A percentile compares a stretch with the other conserved stretches of the same genome.
These are phyloP conservation scores for Scytalopus superciliaris DNA, from an alignment of 2,113 vertebrate species.

Conservation along the genomic window DNA sequence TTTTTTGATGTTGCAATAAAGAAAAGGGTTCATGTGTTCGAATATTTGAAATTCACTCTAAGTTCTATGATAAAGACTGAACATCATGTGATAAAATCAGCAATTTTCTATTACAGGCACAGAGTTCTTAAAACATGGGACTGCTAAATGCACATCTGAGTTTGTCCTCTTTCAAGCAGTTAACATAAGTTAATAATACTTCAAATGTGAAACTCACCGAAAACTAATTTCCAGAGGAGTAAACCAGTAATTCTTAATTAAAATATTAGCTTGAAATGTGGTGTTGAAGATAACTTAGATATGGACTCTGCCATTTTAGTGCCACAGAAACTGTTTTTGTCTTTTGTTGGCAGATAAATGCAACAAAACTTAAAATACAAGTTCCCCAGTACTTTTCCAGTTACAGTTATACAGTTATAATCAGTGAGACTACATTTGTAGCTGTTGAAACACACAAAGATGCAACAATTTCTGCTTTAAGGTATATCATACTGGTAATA, in stretches of 20 bases:
- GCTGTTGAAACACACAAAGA: not conserved
- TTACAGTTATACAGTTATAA: no score
- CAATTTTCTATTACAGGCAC: not conserved
- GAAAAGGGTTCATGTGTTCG: not conserved
- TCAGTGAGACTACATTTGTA: not conserved
- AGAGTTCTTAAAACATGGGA: not conserved
- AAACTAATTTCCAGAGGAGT: slow-evolving; percentile 14
- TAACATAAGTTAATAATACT: slow-evolving; percentile 23
- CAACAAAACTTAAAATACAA: not conserved
- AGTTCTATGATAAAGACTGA: not conserved
- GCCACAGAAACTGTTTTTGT: not conserved
- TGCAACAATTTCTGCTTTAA: not conserved
- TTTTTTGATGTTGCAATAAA: not conserved
- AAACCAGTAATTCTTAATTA: slow-evolving; percentile 19
- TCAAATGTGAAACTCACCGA: not conserved
- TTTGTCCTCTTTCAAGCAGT: slow-evolving; percentile 21
- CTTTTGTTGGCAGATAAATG: not conserved
- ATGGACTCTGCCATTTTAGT: slow-evolving; percentile 19
- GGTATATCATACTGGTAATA: not conserved
- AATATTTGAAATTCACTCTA: not conserved
- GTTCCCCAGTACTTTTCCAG: not conserved
- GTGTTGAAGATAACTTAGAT: not conserved
- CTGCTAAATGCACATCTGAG: not conserved
- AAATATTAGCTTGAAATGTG: not conserved
- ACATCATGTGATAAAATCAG: not conserved